Evolutionary conservation across 2,888 invertebrate species (phyloP).

Genomic region (Cosmia trapezina): DNA sequence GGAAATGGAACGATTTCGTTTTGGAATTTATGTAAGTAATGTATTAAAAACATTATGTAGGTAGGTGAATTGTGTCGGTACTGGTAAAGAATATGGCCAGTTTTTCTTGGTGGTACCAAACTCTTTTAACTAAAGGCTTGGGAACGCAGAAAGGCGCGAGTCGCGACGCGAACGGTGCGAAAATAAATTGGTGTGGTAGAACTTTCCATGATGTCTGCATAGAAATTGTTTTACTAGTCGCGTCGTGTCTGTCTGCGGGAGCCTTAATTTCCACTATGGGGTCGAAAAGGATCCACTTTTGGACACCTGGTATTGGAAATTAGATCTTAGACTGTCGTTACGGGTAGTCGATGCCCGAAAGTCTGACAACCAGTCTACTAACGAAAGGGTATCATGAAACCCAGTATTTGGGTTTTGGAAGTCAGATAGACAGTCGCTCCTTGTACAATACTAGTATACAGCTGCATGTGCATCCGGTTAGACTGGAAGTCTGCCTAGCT

Average conservation of each 20-base stretch:
- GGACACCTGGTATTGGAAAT: not conserved
- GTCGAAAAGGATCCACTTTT: not conserved
- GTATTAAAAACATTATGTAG: not conserved
- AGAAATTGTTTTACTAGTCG: no score
- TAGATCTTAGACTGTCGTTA: not conserved
- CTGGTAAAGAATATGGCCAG: not conserved
- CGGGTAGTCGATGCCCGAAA: not conserved
- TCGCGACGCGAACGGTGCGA: no score
- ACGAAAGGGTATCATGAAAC: no score
- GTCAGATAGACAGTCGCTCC: not conserved
- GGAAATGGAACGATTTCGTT: constrained; percentile 10
- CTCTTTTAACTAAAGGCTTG: no score
- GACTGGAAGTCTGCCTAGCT: no score
- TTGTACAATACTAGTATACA: not conserved
- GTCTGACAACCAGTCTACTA: no score
- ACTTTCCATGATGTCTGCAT: no score
- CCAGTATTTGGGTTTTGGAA: not conserved
- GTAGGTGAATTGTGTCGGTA: not conserved
- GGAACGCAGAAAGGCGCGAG: no score
- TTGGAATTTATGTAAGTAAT: constrained; percentile 17
- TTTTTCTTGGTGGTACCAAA: not conserved
- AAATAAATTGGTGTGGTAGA: no score
- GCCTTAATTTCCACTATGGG: not conserved
- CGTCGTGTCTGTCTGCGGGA: no score
- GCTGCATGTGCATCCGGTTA: not conserved